Evolutionary conservation across 35 echinoderm and acorn worm species (phyloP).

Genomic region (Ophioderma brevispina): DNA sequence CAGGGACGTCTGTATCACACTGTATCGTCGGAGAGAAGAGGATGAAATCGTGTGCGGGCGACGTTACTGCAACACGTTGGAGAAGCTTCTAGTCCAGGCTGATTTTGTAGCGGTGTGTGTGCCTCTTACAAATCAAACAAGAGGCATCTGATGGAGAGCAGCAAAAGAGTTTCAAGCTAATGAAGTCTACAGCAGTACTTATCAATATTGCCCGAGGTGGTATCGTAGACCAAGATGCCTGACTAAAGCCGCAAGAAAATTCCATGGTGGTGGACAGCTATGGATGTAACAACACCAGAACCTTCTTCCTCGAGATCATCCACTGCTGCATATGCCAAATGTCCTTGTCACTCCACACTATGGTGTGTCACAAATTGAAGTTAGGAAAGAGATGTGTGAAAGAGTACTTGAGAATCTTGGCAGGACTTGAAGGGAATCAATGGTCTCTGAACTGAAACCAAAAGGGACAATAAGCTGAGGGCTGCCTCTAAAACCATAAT

Average conservation of each 20-base stretch:
- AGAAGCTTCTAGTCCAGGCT: neutral
- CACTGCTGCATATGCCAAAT: neutral
- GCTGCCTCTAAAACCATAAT: no score
- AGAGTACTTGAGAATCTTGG: neutral
- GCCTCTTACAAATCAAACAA: no score
- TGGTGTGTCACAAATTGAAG: neutral
- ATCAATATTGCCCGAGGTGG: neutral
- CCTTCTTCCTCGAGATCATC: neutral
- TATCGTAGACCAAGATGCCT: neutral
- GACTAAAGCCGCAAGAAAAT: neutral
- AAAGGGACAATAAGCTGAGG: no score
- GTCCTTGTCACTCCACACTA: constrained; percentile 46
- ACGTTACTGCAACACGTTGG: neutral
- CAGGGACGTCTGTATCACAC: constrained; percentile 74
- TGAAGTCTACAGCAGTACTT: neutral
- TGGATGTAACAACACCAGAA: neutral
- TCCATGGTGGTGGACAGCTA: neutral
- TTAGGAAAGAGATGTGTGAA: neutral
- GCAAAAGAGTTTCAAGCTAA: neutral
- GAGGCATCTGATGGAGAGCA: no score
- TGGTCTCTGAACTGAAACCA: neutral
- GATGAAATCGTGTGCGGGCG: neutral
- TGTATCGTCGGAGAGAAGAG: constrained; percentile 27
- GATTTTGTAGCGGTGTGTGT: neutral
- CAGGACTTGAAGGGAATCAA: constrained; percentile 22